Evolutionary conservation across 2,797 vertebrate species (phyloP).

Genomic region (Hippocampus kuda): DNA sequence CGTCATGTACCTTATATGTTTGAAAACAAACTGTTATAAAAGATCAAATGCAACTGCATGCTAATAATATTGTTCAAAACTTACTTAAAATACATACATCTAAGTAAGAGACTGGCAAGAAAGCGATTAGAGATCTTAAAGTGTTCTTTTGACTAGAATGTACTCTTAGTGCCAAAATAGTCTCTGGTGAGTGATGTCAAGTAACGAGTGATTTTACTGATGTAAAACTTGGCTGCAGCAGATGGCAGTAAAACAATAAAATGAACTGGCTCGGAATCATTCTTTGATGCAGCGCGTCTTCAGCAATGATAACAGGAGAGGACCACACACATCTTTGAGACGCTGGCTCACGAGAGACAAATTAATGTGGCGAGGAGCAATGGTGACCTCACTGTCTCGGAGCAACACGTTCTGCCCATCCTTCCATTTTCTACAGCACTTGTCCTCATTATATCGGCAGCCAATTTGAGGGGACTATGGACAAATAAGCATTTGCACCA

Average conservation of each 20-base stretch:
- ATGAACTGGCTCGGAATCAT: slow-evolving; percentile 41
- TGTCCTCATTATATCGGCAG: neutral
- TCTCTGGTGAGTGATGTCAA: slow-evolving; percentile 12
- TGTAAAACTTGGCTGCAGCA: slow-evolving; percentile 11
- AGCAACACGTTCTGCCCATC: slow-evolving; percentile 48
- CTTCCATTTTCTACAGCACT: slow-evolving; percentile 19
- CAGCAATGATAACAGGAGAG: slow-evolving; percentile 36
- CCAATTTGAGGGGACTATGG: neutral
- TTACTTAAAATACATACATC: neutral
- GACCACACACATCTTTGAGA: slow-evolving; percentile 30
- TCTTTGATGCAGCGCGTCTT: slow-evolving; percentile 36
- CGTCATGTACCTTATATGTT: too few species aligned
- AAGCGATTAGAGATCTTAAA: neutral
- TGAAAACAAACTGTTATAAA: too few species aligned
- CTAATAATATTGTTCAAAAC: neutral
- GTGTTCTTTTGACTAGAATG: neutral
- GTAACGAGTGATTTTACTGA: slow-evolving; percentile 16
- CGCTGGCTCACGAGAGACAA: slow-evolving; percentile 50
- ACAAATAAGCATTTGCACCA: neutral
- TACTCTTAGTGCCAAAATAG: slow-evolving; percentile 2
- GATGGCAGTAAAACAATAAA: slow-evolving; percentile 21
- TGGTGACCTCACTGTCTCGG: slow-evolving; percentile 46
- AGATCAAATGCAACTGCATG: too few species aligned
- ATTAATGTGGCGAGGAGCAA: slow-evolving; percentile 40
- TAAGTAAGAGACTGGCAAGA: neutral